These are phyloP conservation scores for Lasioglossum lativentre DNA, from an alignment of 2,888 invertebrate genomes.

Conservation along the genomic window DNA sequence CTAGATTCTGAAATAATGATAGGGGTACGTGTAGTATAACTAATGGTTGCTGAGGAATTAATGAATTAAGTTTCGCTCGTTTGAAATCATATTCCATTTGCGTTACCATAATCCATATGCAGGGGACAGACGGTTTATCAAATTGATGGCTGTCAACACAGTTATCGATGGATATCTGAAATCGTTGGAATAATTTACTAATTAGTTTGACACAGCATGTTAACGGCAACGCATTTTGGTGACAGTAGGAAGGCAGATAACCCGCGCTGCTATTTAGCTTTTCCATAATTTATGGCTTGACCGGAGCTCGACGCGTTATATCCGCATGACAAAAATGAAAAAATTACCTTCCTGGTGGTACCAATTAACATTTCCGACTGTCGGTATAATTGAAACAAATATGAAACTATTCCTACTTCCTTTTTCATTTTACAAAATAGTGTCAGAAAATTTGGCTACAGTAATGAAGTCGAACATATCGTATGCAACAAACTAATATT, in stretches of 20 bases:
- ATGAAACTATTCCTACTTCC: neutral
- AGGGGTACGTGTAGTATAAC: neutral
- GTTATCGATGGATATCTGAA: neutral
- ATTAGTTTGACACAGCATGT: conserved; percentile 8
- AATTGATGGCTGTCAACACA: conserved; percentile 7
- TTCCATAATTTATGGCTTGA: neutral
- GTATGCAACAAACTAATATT: too few species aligned
- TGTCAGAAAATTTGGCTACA: neutral
- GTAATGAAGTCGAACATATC: too few species aligned
- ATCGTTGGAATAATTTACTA: conserved; percentile 22
- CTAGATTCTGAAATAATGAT: neutral
- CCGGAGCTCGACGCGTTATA: neutral
- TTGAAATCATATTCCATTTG: neutral
- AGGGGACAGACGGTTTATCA: conserved; percentile 7
- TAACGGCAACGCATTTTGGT: neutral
- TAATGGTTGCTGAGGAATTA: neutral
- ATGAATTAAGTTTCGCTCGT: neutral
- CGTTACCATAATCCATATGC: neutral
- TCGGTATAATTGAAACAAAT: neutral
- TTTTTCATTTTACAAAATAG: neutral
- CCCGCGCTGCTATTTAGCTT: neutral
- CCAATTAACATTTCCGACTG: neutral
- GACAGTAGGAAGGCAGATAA: neutral
- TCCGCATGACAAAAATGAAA: neutral
- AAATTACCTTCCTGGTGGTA: neutral